Evolutionary conservation across 2,888 invertebrate genomes (phyloP), one percentile per base, ranked within the genome.

Genomic region (Pseudoips prasinana): DNA sequence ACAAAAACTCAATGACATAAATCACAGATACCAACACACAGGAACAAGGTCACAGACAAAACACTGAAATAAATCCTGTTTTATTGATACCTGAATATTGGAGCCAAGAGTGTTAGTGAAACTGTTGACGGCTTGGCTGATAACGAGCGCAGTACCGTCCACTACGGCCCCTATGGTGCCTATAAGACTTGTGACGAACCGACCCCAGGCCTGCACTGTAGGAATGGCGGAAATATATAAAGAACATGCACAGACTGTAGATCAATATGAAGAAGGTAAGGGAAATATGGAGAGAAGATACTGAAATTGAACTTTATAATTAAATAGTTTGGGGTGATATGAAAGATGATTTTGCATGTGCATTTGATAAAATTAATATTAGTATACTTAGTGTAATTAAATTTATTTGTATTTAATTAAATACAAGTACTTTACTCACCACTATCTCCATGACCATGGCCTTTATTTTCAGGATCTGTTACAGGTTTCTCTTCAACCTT

Each of bases 51-150:
- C 32, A 33, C 46, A 46, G 30, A 43, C 30, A 49, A 35, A 51
- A 49, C 51, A 39, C 34, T n/a, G n/a, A 48, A 22, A 39, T 39
- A 46, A 39, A 33, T 30, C 30, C 25, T 38, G 9, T 9, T 14
- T 8, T 18, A 7, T 28, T 10, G 49, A 43, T 88, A 88, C 87
- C 87, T 87, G 67, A 22, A 88, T 46, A 48, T 83, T 86, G 32
- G 67, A 64, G 66, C 85, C 84, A 23, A 87, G 8, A 1, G 87
- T 85, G 53, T 82, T 80, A 46, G 86, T 75, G 24, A 77, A 76
- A 49, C 73, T 74, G 56, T 87, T 82, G 20, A 87, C 65, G 0
- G 79, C 80, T 0, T 57, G 70, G 3, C 85, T 77, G 5, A 81
- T 53, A 6, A 71, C 57, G 4, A 39, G 46, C 0, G 83, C 50